Evolutionary conservation across 1,140 invertebrate genomes (phyloP).

Genomic region (Popillia japonica): DNA sequence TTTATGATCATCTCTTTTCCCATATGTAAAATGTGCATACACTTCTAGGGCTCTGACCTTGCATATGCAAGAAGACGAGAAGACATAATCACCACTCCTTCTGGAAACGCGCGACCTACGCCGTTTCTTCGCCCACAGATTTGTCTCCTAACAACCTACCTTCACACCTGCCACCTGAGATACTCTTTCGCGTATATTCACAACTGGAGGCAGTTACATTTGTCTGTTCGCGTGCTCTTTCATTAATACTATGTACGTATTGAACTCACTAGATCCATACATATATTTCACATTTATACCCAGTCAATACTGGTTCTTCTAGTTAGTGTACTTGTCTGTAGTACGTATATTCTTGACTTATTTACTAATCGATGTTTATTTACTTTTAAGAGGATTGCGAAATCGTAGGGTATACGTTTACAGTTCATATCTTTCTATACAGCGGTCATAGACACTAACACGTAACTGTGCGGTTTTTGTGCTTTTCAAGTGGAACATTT

Average conservation of each 20-base stretch:
- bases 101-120: slow-evolving; percentile 7
- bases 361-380: background rate
- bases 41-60: slow-evolving; percentile 8
- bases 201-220: background rate
- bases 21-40: background rate
- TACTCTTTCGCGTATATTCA: background rate
- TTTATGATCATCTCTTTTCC: background rate
- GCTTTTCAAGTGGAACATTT: background rate
- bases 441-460: background rate
- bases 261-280: background rate
- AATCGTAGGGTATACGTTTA: background rate
- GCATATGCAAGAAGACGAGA: background rate
- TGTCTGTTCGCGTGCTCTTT: background rate
- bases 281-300: background rate
- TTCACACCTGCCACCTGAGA: slow-evolving; percentile 16
- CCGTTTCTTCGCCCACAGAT: background rate
- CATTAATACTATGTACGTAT: background rate
- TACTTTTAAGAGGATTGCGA: background rate
- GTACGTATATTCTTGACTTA: background rate
- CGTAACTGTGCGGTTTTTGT: background rate
- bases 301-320: slow-evolving; percentile 4
- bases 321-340: background rate
- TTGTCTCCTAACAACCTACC: background rate
- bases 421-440: background rate
- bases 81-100: slow-evolving; percentile 17